Conservation (phyloP, 1,140 invertebrate genomes). For the Drosophila aff. region DNA sequence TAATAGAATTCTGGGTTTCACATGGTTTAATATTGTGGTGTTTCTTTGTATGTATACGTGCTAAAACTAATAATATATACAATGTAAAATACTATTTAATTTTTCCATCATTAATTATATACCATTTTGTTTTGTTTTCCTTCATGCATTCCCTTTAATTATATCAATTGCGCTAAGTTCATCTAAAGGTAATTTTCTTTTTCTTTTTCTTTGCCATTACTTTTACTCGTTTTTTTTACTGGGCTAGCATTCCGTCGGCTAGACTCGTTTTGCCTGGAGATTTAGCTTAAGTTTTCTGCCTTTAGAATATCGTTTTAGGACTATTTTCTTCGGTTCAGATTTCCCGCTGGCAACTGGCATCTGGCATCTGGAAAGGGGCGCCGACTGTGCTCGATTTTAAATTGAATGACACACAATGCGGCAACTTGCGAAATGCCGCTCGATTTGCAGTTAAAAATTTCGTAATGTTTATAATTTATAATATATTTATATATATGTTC, state of each 20-base stretch:
- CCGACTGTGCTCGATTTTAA: conserved; percentile 32
- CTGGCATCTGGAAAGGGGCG: conserved; percentile 5
- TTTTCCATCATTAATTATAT: conserved; percentile 52
- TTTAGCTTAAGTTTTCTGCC: conserved; percentile 57
- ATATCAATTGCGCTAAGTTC: conserved; percentile 85
- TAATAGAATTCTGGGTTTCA: conserved; percentile 64
- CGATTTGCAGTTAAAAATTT: conserved; percentile 70
- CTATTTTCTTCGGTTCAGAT: conserved; percentile 51
- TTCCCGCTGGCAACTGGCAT: conserved; percentile 7
- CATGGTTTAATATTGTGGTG: conserved; percentile 56
- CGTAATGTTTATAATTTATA: conserved; percentile 62
- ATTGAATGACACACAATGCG: conserved; percentile 58
- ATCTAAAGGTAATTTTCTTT: conserved; percentile 78
- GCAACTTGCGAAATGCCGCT: conserved; percentile 35
- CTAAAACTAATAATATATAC: conserved; percentile 84
- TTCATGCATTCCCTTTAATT: conserved; percentile 70
- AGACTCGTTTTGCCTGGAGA: conserved; percentile 41
- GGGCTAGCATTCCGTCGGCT: conserved; percentile 23
- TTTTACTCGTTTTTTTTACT: conserved; percentile 29
- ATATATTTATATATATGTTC: conserved; percentile 56
- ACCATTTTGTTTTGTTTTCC: conserved; percentile 16
- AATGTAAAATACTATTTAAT: conserved; percentile 76
- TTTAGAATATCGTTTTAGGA: conserved; percentile 80
- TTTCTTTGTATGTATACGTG: conserved; percentile 68
- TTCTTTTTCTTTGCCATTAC: conserved; percentile 28